A percentile compares a stretch with the other conserved stretches of the same genome.
Conservation (phyloP, 1,140 invertebrate species). For the Babylonia areolata region DNA sequence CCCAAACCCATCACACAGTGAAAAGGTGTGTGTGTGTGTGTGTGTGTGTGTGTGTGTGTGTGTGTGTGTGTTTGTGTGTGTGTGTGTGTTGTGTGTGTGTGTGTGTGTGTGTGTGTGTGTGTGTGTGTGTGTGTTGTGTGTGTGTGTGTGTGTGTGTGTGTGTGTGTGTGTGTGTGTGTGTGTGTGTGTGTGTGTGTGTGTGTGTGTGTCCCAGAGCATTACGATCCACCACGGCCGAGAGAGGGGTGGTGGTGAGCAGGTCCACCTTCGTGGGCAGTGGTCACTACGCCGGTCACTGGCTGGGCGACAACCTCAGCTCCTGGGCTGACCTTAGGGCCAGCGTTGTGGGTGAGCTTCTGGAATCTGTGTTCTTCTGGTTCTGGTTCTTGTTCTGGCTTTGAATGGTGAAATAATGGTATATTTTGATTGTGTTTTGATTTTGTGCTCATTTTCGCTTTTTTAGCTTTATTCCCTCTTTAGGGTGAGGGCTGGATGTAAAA, state of each 20-base stretch:
- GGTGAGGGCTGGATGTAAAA: too few relatives aligned
- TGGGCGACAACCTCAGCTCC: conserved; percentile 79
- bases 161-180: neutral
- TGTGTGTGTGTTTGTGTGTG: neutral
- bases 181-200: neutral
- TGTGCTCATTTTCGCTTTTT: too few relatives aligned
- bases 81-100: conserved; percentile 26
- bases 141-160: neutral
- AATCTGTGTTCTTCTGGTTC: neutral
- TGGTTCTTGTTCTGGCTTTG: neutral
- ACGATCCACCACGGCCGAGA: conserved; percentile 66
- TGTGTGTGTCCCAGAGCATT: conserved; percentile 52
- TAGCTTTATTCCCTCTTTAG: too few relatives aligned
- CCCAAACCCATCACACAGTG: too few relatives aligned
- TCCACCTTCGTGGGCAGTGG: conserved; percentile 89
- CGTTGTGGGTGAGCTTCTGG: conserved; percentile 57
- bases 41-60: too few relatives aligned
- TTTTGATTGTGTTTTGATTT: too few relatives aligned
- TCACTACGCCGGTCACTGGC: conserved; percentile 90
- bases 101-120: conserved; percentile 30
- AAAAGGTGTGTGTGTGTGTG: too few relatives aligned
- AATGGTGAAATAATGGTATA: too few relatives aligned
- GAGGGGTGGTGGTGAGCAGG: conserved; percentile 90
- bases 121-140: conserved; percentile 13
- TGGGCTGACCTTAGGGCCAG: conserved; percentile 61